Base-by-base conservation (phyloP, 1,140 invertebrate species). In the Pissodes strobi region DNA sequence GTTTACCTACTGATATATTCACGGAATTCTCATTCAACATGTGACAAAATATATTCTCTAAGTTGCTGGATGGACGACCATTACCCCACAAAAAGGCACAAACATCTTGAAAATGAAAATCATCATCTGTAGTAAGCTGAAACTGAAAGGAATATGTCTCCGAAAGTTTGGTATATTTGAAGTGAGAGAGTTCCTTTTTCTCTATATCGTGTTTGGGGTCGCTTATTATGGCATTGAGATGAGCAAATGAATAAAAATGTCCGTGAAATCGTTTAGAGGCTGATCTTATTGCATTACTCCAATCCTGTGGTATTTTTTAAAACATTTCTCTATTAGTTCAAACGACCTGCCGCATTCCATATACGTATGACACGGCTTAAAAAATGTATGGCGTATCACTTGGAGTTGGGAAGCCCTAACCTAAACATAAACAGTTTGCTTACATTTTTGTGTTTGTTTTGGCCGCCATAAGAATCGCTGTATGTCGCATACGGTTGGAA, bases 361-460 rank as follows among this genome's bases (percentile, higher is more conserved):
- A 52, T 52, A 66, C 9, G 64, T 66, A 37, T 66, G 64, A 0
- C 56, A 55, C 12, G 55, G 45, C 30, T 66, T 46, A n/a, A 66
- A 37, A 38, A 59, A 60, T 43, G 51, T 66, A 27, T 66, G 64
- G 19, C 51, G 18, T 1, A 66, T 52, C 43, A 43, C 51, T 48
- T 45, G n/a, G 13, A 69, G 27, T 17, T 37, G 21, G n/a, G 65
- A 60, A 23, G 23, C n/a, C 37, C 64, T 43, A 15, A 64, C 60
- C 38, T 12, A 21, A 53, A 69, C 30, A 60, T 59, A 21, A 67
- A 67, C 10, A 69, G 43, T 45, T 63, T 67, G 4, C 6, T 46
- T 18, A 60, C 45, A 52, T 67, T 67, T 60, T 64, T 63, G 30
- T 67, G 67, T 53, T 66, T 64, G 37, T 69, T 69, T 58, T 64